These are phyloP conservation scores for Entomobrya multifasciata DNA, from an alignment of 2,888 invertebrate genomes.

Conservation along the genomic window DNA sequence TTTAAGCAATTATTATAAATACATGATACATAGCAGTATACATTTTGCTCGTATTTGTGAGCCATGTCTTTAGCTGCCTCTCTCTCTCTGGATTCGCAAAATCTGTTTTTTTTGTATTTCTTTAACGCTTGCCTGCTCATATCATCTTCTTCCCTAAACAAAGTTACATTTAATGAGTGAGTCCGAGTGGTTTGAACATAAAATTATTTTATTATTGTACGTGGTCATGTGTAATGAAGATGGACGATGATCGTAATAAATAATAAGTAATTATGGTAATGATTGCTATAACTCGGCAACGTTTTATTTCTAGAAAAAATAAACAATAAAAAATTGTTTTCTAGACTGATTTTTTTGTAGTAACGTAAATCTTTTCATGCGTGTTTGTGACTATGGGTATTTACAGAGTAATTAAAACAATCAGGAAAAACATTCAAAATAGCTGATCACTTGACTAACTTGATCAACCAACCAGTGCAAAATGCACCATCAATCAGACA, in stretches of 20 bases:
- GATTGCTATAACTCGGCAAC: background rate
- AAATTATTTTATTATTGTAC: constrained; percentile 4
- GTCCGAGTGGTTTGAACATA: background rate
- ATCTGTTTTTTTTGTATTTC: background rate
- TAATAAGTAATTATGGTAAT: constrained; percentile 27
- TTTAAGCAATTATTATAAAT: too few relatives aligned
- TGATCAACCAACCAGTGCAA: constrained; percentile 41
- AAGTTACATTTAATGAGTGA: constrained; percentile 7
- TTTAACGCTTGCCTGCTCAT: constrained; percentile 28
- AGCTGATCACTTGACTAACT: constrained; percentile 42
- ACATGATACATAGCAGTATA: background rate
- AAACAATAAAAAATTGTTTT: background rate
- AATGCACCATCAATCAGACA: background rate
- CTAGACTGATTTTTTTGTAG: background rate
- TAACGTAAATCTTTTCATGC: background rate
- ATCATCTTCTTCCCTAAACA: constrained; percentile 28
- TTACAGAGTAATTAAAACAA: constrained; percentile 36
- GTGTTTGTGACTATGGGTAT: background rate
- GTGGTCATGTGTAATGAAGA: constrained; percentile 25
- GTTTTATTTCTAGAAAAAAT: background rate
- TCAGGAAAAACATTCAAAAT: constrained; percentile 36
- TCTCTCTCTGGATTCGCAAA: constrained; percentile 23
- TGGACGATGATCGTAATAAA: background rate
- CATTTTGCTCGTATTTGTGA: background rate
- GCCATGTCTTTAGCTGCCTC: background rate